Conservation (phyloP, 2,113 vertebrate species). For the Syngnathus scovelli region DNA sequence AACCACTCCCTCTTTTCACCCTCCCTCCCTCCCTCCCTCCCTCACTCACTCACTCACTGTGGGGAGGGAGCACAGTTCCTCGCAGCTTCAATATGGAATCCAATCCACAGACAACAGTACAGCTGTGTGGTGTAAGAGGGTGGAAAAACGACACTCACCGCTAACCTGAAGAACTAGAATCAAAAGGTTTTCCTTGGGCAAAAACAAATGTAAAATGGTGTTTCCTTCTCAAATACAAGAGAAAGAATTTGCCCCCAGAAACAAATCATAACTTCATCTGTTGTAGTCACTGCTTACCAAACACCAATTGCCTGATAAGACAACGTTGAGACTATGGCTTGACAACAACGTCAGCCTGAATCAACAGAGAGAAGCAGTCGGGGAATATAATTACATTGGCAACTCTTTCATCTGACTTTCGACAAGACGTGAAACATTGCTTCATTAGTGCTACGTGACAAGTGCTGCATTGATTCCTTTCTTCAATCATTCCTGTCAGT, state of each 20-base stretch:
- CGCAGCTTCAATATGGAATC: background rate
- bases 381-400: background rate
- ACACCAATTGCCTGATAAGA: background rate
- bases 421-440: conserved; percentile 1
- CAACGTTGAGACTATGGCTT: background rate
- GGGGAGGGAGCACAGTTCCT: conserved; percentile 5
- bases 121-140: conserved; percentile 25
- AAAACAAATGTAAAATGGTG: conserved; percentile 20
- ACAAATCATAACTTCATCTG: conserved; percentile 8
- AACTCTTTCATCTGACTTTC: background rate
- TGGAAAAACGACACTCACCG: background rate
- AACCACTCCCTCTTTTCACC: conserved; percentile 1
- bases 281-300: background rate
- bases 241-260: conserved; percentile 22
- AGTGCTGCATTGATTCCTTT: conserved; percentile 53
- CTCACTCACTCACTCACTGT: background rate
- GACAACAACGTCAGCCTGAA: background rate
- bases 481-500: conserved; percentile 57
- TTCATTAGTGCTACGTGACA: conserved; percentile 6
- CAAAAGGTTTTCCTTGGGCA: conserved; percentile 18
- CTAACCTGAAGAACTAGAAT: conserved; percentile 2
- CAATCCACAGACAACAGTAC: conserved; percentile 28
- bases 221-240: conserved; percentile 26
- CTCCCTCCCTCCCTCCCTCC: background rate
- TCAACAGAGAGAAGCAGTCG: background rate